These are phyloP conservation scores for Ophiodon elongatus DNA, from an alignment of 2,113 vertebrate genomes.

Conservation along the genomic window DNA sequence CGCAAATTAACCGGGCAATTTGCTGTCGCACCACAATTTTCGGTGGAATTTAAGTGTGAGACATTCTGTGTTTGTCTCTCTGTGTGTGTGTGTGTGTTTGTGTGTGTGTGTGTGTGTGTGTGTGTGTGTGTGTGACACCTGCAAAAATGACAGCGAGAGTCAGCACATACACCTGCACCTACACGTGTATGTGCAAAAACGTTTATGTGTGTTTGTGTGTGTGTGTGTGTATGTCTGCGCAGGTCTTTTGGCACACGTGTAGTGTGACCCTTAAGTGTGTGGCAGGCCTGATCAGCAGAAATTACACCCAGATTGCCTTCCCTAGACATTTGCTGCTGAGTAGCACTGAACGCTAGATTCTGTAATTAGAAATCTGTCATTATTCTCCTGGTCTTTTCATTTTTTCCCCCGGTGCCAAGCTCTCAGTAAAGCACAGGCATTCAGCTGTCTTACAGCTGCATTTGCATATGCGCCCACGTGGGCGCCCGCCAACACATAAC, in stretches of 20 bases:
- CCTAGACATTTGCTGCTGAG: constrained; percentile 71
- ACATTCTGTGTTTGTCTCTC: constrained; percentile 19
- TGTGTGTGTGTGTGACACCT: constrained; percentile 12
- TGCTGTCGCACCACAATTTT: constrained; percentile 39
- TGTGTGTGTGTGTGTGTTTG: constrained; percentile 22
- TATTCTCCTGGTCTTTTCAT: constrained; percentile 68
- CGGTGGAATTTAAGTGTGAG: constrained; percentile 6
- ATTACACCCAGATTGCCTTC: constrained; percentile 68
- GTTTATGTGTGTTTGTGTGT: not conserved
- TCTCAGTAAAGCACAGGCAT: constrained; percentile 51
- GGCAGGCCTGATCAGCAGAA: constrained; percentile 76
- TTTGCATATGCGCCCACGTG: constrained; percentile 61
- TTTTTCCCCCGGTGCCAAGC: constrained; percentile 53
- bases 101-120: constrained; percentile 12
- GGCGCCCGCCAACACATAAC: constrained; percentile 35
- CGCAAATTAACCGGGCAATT: constrained; percentile 59
- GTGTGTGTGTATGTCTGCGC: not conserved
- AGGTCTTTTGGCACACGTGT: constrained; percentile 7
- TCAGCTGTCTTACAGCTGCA: constrained; percentile 58
- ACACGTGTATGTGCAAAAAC: constrained; percentile 1
- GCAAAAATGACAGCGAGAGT: constrained; percentile 2
- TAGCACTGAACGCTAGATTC: constrained; percentile 60
- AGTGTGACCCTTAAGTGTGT: constrained; percentile 52
- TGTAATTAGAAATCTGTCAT: constrained; percentile 85
- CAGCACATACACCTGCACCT: not conserved